These are phyloP conservation scores for Caerostris darwini DNA, from an alignment of 1,140 invertebrate genomes.

Conservation along the genomic window DNA sequence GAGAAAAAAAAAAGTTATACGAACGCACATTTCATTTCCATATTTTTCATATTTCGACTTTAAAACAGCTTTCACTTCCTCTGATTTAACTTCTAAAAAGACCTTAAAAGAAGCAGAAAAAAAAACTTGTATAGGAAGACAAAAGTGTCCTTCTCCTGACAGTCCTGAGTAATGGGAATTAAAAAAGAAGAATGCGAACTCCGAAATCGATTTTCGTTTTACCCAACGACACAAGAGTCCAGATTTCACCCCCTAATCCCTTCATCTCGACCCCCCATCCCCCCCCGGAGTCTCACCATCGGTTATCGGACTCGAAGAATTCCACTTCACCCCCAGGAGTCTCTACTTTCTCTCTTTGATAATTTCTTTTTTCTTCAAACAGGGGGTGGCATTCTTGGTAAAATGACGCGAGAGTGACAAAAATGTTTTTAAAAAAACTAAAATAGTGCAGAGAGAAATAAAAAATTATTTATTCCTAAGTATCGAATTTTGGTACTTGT, in stretches of 20 bases:
- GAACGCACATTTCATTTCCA: not conserved
- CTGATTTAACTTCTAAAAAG: not conserved
- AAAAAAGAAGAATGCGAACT: conserved; percentile 45
- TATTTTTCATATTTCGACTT: conserved; percentile 1
- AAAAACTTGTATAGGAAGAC: not conserved
- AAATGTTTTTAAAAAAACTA: not conserved
- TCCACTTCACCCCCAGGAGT: not conserved
- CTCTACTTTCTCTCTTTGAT: not conserved
- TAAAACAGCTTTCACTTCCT: not conserved
- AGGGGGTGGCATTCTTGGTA: not conserved
- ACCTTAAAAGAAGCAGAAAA: not conserved
- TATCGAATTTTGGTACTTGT: not conserved
- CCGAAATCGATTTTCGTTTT: conserved; percentile 45
- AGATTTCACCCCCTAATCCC: not conserved
- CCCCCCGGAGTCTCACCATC: not conserved
- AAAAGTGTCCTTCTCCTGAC: conserved; percentile 33
- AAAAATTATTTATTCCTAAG: not conserved
- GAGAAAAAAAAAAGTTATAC: too few species aligned
- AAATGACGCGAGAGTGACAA: not conserved
- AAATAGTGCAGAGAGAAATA: too few species aligned
- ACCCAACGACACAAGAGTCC: not conserved
- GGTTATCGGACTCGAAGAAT: conserved; percentile 28
- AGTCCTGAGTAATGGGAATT: conserved; percentile 37
- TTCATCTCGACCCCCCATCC: not conserved
- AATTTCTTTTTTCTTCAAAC: not conserved